Percentiles rank a stretch among this genome's conserved stretches.
Conservation (phyloP, 2,888 invertebrate genomes). For the Chorisops tibialis region DNA sequence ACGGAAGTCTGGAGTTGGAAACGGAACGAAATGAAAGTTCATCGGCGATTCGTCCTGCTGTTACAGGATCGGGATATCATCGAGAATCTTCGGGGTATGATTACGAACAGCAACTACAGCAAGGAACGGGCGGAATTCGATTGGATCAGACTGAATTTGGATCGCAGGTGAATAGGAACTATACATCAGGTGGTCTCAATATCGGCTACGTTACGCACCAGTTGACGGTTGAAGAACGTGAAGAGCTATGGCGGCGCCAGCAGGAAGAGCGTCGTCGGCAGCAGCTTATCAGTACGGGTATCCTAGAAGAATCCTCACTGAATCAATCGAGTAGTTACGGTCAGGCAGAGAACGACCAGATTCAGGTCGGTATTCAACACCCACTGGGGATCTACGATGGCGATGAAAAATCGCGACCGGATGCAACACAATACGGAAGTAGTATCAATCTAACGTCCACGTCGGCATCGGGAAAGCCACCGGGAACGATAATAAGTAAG, state of each 20-base stretch:
- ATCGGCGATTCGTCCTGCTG: background rate
- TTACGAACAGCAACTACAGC: constrained; percentile 8
- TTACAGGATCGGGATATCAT: background rate
- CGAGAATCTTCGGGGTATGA: background rate
- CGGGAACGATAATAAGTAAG: constrained; percentile 43
- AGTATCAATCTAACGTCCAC: constrained; percentile 9
- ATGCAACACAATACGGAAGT: constrained; percentile 2
- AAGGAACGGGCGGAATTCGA: background rate
- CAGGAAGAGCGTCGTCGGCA: constrained; percentile 21
- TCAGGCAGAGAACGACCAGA: background rate
- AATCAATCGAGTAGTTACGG: constrained; percentile 1
- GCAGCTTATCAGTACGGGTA: constrained; percentile 11
- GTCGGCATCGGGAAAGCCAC: constrained; percentile 32
- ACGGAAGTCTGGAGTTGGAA: background rate
- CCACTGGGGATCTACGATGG: constrained; percentile 4
- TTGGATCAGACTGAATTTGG: constrained; percentile 14
- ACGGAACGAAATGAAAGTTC: background rate
- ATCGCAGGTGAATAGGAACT: constrained; percentile 4
- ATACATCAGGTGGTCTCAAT: background rate
- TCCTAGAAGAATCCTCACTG: constrained; percentile 4
- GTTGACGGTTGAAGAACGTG: constrained; percentile 17
- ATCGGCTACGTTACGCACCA: constrained; percentile 17
- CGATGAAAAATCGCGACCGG: constrained; percentile 4
- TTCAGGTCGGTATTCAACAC: background rate
- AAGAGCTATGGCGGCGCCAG: constrained; percentile 16